Percentiles rank a stretch among this genome's conserved stretches.
Evolutionary conservation across 2,888 invertebrate species (phyloP).

Genomic region (Diadromus collaris): DNA sequence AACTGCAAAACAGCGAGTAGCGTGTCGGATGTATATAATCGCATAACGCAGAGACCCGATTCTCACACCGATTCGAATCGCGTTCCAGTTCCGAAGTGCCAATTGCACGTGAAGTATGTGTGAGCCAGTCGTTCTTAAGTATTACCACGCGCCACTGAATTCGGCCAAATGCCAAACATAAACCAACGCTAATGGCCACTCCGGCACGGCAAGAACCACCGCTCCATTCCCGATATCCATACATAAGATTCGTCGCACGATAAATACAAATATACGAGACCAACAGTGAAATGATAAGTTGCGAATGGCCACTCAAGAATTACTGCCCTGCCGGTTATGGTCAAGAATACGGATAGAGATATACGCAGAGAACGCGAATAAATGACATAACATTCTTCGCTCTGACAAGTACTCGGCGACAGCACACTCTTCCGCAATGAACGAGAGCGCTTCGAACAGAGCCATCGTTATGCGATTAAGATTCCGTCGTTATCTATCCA

Average conservation of each 20-base stretch:
- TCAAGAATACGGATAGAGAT: constrained; percentile 32
- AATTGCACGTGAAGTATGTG: constrained; percentile 41
- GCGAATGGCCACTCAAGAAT: constrained; percentile 32
- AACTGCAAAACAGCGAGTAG: constrained; percentile 16
- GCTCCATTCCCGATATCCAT: not conserved
- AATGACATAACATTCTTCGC: not conserved
- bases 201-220: constrained; percentile 14
- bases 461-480: constrained; percentile 34
- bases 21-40: constrained; percentile 4
- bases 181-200: constrained; percentile 48
- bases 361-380: not conserved
- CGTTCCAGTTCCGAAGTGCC: constrained; percentile 30
- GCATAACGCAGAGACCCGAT: constrained; percentile 15
- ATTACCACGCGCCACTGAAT: constrained; percentile 37
- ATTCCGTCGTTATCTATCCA: constrained; percentile 33
- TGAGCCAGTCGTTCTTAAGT: constrained; percentile 18
- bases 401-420: not conserved
- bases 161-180: constrained; percentile 56
- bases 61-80: constrained; percentile 37
- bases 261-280: constrained; percentile 36
- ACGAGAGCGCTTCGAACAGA: constrained; percentile 37
- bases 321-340: constrained; percentile 40
- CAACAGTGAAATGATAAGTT: constrained; percentile 43
- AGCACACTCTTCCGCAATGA: constrained; percentile 34
- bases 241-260: constrained; percentile 4